phyloP scores from a whole-genome alignment of 2,113 vertebrate genomes.

The Grallaria varia region DNA sequence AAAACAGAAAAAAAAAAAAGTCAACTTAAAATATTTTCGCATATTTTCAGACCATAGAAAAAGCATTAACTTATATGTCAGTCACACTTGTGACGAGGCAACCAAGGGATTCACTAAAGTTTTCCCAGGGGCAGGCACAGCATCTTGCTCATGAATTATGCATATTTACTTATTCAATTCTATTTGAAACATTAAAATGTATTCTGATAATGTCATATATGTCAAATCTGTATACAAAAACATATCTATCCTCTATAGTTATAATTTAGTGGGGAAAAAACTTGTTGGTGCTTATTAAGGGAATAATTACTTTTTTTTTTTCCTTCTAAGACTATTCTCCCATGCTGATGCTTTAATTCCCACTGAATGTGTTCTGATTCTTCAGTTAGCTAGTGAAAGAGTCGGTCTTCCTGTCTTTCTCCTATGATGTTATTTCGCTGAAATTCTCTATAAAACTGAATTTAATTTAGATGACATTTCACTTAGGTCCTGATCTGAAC shows the following conservation, averaged over 20 bases:
- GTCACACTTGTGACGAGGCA: background rate
- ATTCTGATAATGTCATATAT: background rate
- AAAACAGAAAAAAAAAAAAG: background rate
- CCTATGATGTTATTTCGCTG: background rate
- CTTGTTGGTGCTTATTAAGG: background rate
- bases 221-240: background rate
- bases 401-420: background rate
- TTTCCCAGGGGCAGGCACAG: background rate
- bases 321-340: background rate
- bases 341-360: background rate
- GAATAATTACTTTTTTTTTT: background rate
- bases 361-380: background rate
- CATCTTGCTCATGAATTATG: background rate
- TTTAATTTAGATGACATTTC: background rate
- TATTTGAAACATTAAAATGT: background rate
- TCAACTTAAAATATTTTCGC: background rate
- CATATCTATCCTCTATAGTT: background rate
- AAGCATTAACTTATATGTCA: background rate
- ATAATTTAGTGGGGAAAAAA: background rate
- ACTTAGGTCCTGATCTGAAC: background rate
- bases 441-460: background rate
- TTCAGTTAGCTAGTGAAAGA: background rate
- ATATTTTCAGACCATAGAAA: background rate
- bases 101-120: background rate
- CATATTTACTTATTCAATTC: background rate